Conservation (phyloP, 2,888 invertebrate genomes). For the Nymphalis polychloros region DNA sequence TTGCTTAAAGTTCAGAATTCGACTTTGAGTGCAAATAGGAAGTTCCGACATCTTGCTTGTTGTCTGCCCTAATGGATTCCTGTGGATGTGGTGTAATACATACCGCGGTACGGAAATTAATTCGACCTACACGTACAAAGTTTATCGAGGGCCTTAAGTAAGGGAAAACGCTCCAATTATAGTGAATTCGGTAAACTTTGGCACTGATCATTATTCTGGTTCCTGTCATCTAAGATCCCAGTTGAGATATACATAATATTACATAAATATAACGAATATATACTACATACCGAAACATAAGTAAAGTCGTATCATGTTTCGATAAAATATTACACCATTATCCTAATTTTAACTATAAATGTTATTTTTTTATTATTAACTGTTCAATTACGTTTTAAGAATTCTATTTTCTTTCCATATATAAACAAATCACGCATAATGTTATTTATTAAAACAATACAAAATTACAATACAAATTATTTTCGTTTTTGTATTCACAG, state of each 20-base stretch:
- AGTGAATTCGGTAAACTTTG: conserved; percentile 14
- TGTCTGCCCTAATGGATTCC: conserved; percentile 41
- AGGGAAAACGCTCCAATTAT: conserved; percentile 9
- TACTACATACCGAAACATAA: too few species aligned
- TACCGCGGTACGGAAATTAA: conserved; percentile 39
- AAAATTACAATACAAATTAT: too few species aligned
- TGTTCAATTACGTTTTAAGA: too few species aligned
- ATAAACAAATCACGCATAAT: too few species aligned
- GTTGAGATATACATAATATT: too few species aligned
- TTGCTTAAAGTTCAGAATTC: conserved; percentile 38
- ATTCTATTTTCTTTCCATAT: too few species aligned
- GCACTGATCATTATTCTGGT: not conserved
- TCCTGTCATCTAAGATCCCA: not conserved
- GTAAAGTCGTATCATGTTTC: not conserved
- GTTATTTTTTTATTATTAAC: too few species aligned
- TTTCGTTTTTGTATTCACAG: too few species aligned
- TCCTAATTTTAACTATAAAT: too few species aligned
- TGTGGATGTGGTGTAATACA: conserved; percentile 33
- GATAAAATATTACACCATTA: too few species aligned
- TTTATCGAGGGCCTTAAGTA: conserved; percentile 23
- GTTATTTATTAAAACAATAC: too few species aligned
- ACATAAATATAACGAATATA: too few species aligned
- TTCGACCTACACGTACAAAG: conserved; percentile 29
- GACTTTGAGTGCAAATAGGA: conserved; percentile 43
- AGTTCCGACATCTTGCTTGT: conserved; percentile 48